Conservation (phyloP, 2,113 vertebrate genomes). For the Balaeniceps rex region DNA sequence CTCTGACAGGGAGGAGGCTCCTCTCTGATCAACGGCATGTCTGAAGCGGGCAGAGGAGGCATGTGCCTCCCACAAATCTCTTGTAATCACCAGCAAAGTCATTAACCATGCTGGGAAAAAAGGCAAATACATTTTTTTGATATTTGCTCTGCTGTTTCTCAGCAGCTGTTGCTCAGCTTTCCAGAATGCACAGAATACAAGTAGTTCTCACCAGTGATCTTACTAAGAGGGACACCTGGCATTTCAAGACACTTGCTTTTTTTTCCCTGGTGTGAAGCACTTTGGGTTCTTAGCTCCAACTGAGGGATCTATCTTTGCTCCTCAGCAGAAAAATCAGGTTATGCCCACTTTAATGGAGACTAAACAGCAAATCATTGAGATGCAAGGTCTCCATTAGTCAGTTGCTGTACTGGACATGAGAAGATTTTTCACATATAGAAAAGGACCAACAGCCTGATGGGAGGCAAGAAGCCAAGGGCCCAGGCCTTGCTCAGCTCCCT, state of each 20-base stretch:
- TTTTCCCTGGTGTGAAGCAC: background rate
- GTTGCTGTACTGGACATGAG: background rate
- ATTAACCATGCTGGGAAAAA: background rate
- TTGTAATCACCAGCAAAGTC: background rate
- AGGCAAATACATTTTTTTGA: background rate
- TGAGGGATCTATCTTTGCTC: background rate
- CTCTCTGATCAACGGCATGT: background rate
- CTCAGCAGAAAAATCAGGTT: background rate
- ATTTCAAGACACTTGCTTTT: background rate
- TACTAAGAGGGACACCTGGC: background rate
- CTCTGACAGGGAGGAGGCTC: background rate
- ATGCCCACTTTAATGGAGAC: background rate
- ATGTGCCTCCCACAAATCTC: background rate
- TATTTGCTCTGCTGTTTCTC: background rate
- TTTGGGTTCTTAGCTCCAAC: background rate
- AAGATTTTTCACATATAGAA: background rate
- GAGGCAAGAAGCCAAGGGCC: background rate
- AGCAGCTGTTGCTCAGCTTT: background rate
- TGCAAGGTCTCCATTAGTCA: background rate
- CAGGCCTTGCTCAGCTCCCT: background rate
- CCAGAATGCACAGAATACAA: background rate
- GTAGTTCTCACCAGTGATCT: background rate
- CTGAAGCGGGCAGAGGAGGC: background rate
- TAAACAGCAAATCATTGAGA: background rate
- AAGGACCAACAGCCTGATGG: background rate